Conservation (phyloP, 2,797 vertebrate species). For the Prionace glauca region DNA sequence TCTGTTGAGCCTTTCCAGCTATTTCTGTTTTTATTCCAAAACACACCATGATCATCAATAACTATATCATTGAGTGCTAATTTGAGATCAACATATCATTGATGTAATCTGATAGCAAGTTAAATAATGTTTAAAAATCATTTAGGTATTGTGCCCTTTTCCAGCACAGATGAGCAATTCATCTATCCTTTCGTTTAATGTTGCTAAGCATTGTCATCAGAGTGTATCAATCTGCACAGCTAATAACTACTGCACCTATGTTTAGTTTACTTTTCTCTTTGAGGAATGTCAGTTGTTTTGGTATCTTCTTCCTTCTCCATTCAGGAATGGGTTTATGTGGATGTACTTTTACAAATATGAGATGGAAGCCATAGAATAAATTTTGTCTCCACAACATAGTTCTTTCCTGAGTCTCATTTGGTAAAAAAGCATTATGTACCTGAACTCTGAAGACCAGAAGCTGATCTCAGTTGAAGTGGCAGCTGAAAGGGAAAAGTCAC, state of each 20-base stretch:
- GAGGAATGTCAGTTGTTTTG: neutral
- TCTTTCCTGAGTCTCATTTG: neutral
- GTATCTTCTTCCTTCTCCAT: neutral
- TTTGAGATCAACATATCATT: neutral
- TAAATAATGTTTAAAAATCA: neutral
- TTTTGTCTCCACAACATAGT: neutral
- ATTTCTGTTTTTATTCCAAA: neutral
- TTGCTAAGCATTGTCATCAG: neutral
- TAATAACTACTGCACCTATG: neutral
- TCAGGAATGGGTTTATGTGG: neutral
- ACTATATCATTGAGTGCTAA: neutral
- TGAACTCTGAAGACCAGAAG: neutral
- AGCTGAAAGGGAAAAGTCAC: neutral
- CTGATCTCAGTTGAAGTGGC: conserved; percentile 12
- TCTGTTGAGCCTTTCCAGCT: too few species aligned
- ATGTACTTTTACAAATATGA: neutral
- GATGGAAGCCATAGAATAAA: neutral
- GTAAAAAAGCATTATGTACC: neutral
- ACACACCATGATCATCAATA: neutral
- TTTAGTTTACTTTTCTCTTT: neutral
- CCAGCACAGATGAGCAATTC: neutral
- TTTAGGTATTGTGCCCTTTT: neutral
- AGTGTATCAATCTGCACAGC: neutral
- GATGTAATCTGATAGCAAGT: neutral
- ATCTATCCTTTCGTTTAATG: neutral